Percentiles rank a stretch among this genome's conserved stretches.
These are phyloP conservation scores for Himalopsyche kuldschensis DNA, from an alignment of 2,888 invertebrate genomes.

Conservation along the genomic window DNA sequence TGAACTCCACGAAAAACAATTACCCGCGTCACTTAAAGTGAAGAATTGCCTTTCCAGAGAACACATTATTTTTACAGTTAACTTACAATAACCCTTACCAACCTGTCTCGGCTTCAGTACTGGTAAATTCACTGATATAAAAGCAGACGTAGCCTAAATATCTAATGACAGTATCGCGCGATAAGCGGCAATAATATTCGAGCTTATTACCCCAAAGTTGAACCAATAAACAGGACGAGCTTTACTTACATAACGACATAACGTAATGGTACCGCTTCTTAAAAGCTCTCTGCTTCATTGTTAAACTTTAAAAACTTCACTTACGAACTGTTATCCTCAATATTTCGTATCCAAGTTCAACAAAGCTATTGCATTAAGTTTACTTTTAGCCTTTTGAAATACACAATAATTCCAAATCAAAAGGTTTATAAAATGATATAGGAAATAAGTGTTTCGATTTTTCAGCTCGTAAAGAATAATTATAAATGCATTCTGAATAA, in stretches of 20 bases:
- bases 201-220: constrained; percentile 16
- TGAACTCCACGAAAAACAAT: neutral
- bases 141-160: neutral
- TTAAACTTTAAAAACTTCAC: constrained; percentile 10
- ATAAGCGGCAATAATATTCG: constrained; percentile 28
- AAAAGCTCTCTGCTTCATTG: constrained; percentile 11
- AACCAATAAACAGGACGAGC: constrained; percentile 5
- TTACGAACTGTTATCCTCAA: neutral
- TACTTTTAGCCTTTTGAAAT: too few relatives aligned
- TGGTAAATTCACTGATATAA: neutral
- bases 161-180: constrained; percentile 33
- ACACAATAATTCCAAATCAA: too few relatives aligned
- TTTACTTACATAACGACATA: constrained; percentile 6
- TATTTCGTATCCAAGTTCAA: neutral
- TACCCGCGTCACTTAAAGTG: neutral
- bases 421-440: too few relatives aligned
- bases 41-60: neutral
- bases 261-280: constrained; percentile 5
- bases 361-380: too few relatives aligned
- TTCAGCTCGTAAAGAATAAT: too few relatives aligned
- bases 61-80: neutral
- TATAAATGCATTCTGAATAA: too few relatives aligned
- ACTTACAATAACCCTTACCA: neutral
- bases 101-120: too few relatives aligned
- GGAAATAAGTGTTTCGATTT: too few relatives aligned